Conservation (phyloP, 1,140 invertebrate genomes). For the Cataglyphis hispanica region DNA sequence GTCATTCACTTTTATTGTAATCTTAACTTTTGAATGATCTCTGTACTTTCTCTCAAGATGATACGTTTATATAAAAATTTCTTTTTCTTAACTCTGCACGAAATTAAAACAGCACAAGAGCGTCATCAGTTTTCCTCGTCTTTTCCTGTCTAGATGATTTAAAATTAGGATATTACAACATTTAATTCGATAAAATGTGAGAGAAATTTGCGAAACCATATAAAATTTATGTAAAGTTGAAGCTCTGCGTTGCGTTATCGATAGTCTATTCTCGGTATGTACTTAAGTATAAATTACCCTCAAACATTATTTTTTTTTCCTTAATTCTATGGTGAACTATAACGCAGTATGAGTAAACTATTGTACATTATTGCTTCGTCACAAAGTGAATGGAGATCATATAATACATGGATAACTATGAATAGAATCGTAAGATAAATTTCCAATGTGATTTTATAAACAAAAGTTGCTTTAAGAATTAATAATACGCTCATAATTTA, state of each 20-base stretch:
- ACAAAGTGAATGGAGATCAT: background rate
- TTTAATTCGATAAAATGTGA: background rate
- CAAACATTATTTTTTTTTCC: background rate
- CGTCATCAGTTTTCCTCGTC: background rate
- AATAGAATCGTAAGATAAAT: background rate
- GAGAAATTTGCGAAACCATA: background rate
- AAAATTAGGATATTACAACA: no score
- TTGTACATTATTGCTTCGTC: background rate
- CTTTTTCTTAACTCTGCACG: background rate
- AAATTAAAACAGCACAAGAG: conserved; percentile 13
- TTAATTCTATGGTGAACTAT: background rate
- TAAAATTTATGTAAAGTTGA: background rate
- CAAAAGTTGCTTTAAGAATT: no score
- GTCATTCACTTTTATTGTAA: conserved; percentile 19
- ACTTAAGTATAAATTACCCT: conserved; percentile 59
- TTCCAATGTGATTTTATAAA: conserved; percentile 21
- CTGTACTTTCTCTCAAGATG: conserved; percentile 9
- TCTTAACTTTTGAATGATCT: conserved; percentile 17
- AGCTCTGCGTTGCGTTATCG: background rate
- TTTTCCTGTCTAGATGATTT: no score
- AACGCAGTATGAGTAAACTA: background rate
- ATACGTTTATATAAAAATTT: background rate
- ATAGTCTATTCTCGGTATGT: conserved; percentile 48
- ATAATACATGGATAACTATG: background rate
- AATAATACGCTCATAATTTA: background rate